These are phyloP conservation scores for Drosophila tripunctata DNA, from an alignment of 2,888 invertebrate genomes.

Conservation along the genomic window DNA sequence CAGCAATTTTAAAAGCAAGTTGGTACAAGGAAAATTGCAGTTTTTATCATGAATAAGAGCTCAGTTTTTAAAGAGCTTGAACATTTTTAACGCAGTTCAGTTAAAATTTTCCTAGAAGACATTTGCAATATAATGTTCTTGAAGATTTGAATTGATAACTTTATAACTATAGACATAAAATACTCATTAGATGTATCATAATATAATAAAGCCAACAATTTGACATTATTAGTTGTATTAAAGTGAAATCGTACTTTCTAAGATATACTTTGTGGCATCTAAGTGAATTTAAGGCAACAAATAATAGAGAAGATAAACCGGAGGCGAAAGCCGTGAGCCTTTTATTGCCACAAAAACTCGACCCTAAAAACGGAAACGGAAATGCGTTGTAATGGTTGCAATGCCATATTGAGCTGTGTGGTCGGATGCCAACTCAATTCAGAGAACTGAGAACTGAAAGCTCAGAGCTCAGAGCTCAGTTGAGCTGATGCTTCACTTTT, in stretches of 20 bases:
- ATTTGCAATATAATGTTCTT: too few relatives aligned
- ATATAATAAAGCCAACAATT: background rate
- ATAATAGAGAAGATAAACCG: background rate
- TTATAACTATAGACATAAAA: too few relatives aligned
- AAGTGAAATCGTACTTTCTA: background rate
- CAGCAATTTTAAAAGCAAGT: background rate
- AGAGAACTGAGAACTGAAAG: background rate
- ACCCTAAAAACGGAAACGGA: slow-evolving; percentile 37
- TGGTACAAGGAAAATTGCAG: too few relatives aligned
- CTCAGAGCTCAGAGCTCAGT: background rate
- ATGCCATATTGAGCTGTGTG: slow-evolving; percentile 36
- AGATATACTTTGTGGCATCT: background rate
- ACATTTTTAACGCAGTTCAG: too few relatives aligned
- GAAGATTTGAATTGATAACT: too few relatives aligned
- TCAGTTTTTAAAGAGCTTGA: too few relatives aligned
- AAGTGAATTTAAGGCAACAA: slow-evolving; percentile 2
- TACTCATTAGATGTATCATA: too few relatives aligned
- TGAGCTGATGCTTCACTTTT: slow-evolving; percentile 28
- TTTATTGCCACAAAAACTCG: slow-evolving; percentile 43
- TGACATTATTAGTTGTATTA: slow-evolving; percentile 6
- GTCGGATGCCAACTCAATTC: slow-evolving; percentile 2
- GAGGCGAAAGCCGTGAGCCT: slow-evolving; percentile 1
- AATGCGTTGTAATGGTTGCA: slow-evolving; percentile 50
- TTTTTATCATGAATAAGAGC: too few relatives aligned
- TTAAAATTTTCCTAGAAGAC: too few relatives aligned